These are phyloP conservation scores for Odontophorus gujanensis DNA, from an alignment of 2,113 vertebrate genomes.

Conservation along the genomic window DNA sequence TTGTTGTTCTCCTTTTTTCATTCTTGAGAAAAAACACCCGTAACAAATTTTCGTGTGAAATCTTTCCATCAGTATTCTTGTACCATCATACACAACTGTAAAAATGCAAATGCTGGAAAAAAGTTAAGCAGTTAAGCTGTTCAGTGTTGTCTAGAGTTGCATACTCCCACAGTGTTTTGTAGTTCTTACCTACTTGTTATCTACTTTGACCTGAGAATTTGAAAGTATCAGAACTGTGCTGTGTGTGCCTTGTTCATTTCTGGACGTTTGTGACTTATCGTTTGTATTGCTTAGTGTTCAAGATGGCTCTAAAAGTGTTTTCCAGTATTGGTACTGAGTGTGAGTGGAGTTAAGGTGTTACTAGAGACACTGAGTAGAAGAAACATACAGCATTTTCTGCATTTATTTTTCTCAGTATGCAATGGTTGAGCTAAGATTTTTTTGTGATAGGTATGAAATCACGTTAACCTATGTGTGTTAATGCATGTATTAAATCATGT, in stretches of 20 bases:
- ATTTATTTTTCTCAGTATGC: neutral
- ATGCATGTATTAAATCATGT: neutral
- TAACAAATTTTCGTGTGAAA: neutral
- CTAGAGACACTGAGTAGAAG: neutral
- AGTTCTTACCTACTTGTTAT: neutral
- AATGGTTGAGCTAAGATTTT: neutral
- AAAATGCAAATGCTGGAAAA: neutral
- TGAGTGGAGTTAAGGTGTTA: neutral
- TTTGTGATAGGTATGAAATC: neutral
- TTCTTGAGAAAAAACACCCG: neutral
- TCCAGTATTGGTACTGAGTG: neutral
- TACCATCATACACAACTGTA: neutral
- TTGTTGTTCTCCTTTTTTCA: neutral
- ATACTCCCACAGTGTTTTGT: neutral
- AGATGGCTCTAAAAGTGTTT: neutral
- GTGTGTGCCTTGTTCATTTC: neutral
- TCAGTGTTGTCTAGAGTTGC: neutral
- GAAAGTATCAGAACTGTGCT: neutral
- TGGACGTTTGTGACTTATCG: neutral
- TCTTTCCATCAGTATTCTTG: neutral
- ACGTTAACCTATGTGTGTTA: neutral
- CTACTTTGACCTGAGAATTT: neutral
- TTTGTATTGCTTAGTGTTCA: neutral
- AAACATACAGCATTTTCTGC: too few species aligned
- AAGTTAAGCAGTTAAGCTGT: neutral